A percentile compares a stretch with the other conserved stretches of the same genome.
Evolutionary conservation across 2,888 invertebrate species (phyloP).

Genomic region (Orchesella flavescens): DNA sequence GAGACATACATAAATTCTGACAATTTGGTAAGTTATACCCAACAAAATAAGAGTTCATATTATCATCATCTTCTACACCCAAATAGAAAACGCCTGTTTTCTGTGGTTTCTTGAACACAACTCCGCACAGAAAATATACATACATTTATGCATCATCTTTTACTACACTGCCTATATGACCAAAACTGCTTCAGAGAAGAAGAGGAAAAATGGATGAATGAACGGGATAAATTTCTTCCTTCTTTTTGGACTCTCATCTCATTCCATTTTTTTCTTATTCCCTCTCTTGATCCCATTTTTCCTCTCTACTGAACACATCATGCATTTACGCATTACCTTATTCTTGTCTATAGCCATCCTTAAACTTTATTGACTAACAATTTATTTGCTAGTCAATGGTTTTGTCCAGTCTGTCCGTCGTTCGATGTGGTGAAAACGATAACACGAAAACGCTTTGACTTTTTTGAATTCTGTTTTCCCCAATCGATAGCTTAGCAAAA

Average conservation of each 20-base stretch:
- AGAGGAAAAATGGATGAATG: constrained; percentile 26
- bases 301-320: constrained; percentile 28
- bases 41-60: background rate
- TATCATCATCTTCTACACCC: constrained; percentile 5
- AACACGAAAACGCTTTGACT: too few relatives aligned
- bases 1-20: constrained; percentile 27
- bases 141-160: too few relatives aligned
- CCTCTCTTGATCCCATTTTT: constrained; percentile 46
- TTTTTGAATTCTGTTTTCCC: too few relatives aligned
- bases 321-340: too few relatives aligned
- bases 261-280: constrained; percentile 39
- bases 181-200: background rate
- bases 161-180: background rate
- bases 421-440: too few relatives aligned
- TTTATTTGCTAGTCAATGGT: too few relatives aligned
- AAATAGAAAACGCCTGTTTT: background rate
- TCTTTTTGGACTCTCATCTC: constrained; percentile 28
- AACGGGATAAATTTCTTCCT: constrained; percentile 36
- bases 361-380: too few relatives aligned
- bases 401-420: too few relatives aligned
- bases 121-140: background rate
- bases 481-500: too few relatives aligned
- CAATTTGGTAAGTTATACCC: constrained; percentile 2
- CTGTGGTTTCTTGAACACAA: background rate
- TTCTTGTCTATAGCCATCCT: too few relatives aligned